Base-by-base conservation (phyloP, 2,797 vertebrate genomes). In the Hemitrygon akajei region DNA sequence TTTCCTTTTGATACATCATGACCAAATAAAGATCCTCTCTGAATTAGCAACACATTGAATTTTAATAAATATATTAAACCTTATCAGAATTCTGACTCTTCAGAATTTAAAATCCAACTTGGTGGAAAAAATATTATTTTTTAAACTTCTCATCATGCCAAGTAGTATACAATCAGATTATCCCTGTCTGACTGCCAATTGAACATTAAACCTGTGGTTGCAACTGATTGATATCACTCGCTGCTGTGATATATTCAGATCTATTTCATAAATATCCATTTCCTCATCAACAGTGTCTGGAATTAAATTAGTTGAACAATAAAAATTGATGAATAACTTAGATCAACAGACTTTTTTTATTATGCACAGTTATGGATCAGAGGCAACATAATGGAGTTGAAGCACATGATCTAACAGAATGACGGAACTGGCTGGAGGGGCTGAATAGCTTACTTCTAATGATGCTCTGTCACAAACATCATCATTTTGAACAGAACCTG, bases 401-500 rank as follows among this genome's bases (percentile, higher is more conserved):
- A 18, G 63, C 34, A 66, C 18, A 66, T 69, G 30, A 18, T 69
- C n/a, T 66, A 22, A 69, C 10, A 34, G n/a, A 69, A 89, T 66
- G 7, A 16, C 18, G 34, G 16, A 25, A 66, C 18, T 9, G 18
- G 30, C 30, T 89, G 9, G 14, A 34, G 58, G 63, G 60, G 60
- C 20, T 69, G 60, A 89, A 69, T 69, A n/a, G 86, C n/a, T n/a
- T 89, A 34, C 63, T 69, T 60, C 86, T 89, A 92, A n/a, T 75
- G 27, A 92, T 56, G 91, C 87, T 37, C 7, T 75, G 69, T 69
- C 22, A 56, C 71, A 92, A 69, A n/a, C 47, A 37, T 14, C 14
- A 93, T 56, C 37, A 73, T n/a, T 34, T 40, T 76, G 47, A 76
- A 14, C 40, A 93, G 91, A 76, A 93, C 14, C 71, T n/a, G 71